Base-by-base conservation (phyloP, 2,113 vertebrate species). In the Grammomys surdaster region DNA sequence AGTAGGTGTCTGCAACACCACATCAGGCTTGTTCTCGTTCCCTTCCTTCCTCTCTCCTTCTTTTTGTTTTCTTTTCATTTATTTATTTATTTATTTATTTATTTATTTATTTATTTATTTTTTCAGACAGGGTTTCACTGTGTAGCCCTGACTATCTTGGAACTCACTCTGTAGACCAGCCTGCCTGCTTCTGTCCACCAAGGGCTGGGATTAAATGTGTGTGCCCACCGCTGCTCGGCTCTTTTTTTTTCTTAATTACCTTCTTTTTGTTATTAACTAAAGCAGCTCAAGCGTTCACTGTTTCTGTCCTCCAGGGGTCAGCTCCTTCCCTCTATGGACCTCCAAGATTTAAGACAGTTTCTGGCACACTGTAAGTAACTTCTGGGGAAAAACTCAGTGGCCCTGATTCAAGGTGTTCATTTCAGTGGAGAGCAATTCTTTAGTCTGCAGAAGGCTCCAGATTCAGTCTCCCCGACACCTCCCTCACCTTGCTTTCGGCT, bases 211-310 rank as follows among this genome's bases (percentile, higher is more conserved):
- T 73, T 73, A 73, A 11, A 73, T 19, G 70, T 0, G 8, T 73
- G n/a, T 1, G 3, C 19, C 65, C n/a, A 73, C 19, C 17, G 22
- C 70, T 40, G 36, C n/a, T 3, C 0, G 0, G n/a, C 19, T 73
- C n/a, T 22, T 22, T 40, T 20, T 77, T 77, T 77, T 51, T 40
- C 80, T 10, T 24, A 51, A 51, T 54, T 8, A 12, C 31, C 9
- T 12, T 1, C 0, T 51, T 28, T 75, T 31, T 51, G 33, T 70
- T 43, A 26, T 46, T 72, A 2, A 19, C n/a, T 78, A 58, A 80
- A 88, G 60, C 3, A 2, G 56, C 65, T 88, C 67, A 13, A 1
- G 46, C 7, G 36, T 51, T 73, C 54, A 80, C 1, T 73, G 58
- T 63, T 72, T 60, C 87, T 85, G 48, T 54, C 3, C 10, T n/a